Base-by-base conservation (phyloP, 2,888 invertebrate genomes). In the Ariolimax columbianus region DNA sequence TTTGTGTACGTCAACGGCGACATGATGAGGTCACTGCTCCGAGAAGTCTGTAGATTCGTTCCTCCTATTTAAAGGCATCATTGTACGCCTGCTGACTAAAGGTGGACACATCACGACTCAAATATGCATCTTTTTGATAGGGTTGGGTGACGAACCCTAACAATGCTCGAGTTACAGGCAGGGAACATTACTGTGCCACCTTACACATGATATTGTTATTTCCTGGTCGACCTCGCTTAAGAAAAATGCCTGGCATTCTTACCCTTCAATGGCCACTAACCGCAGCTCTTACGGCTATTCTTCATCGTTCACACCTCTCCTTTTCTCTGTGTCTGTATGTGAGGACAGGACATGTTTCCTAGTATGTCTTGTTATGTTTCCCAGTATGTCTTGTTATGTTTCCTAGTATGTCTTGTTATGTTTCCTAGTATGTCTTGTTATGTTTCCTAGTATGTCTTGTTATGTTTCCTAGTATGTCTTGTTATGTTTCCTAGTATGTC, bases 51-150 rank as follows among this genome's bases (percentile, higher is more conserved):
- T 14, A 14, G 19, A 19, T 55, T 23, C 19, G 47, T 73, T 73
- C 17, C 23, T 73, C 26, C 6, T 40, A 7, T 23, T 3, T 19
- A 23, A 55, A 55, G 68, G 36, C 23, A 38, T 19, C 14, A 17
- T 72, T 26, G 26, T 23, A 40, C 40, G 6, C 40, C 72, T 26
- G 72, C 72, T 72, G 72, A 72, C 72, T 68, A 36, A 72, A n/a
- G 72, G 72, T 11, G 59, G 26, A 59, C 36, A 59, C 55, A 33
- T 78, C 77, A 78, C n/a, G 33, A 33, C 59, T 59, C 40, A 72
- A 72, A 1, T 72, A 72, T 72, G 72, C 30, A 72, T 9, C 38
- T 43, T 26, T 43, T n/a, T 72, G 72, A 40, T 23, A 19, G 4
- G 40, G 3, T 9, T 4, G 19, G 72, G 26, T 26, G 72, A 72